Conservation (phyloP, 2,113 vertebrate species). For the Ciconia maguari region DNA sequence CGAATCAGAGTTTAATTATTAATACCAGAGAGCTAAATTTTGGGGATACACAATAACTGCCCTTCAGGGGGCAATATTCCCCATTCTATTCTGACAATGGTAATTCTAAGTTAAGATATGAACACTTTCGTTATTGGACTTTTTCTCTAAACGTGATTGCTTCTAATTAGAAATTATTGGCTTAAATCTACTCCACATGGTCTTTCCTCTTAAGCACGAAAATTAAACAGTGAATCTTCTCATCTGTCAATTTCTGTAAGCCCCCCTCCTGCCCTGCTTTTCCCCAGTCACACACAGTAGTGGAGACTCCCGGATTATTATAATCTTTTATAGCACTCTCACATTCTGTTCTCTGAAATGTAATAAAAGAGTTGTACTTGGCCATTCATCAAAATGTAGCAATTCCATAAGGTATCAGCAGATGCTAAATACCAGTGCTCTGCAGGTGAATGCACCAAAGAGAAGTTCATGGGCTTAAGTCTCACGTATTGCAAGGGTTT, state of each 20-base stretch:
- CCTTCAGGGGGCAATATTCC: neutral
- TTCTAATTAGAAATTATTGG: conserved; percentile 75
- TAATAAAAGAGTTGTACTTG: conserved; percentile 38
- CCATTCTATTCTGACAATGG: neutral
- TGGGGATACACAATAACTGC: neutral
- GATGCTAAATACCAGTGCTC: conserved; percentile 7
- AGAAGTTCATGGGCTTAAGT: neutral
- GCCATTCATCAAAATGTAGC: conserved; percentile 50
- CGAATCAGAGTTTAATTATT: conserved; percentile 23
- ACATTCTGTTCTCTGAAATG: conserved; percentile 35
- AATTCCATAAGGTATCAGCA: neutral
- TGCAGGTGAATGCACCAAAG: neutral
- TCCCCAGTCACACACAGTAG: neutral
- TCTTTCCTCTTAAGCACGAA: conserved; percentile 63
- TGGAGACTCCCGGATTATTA: conserved; percentile 2
- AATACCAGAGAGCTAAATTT: conserved; percentile 7
- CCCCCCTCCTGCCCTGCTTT: rapidly evolving
- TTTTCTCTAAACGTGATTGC: conserved; percentile 59
- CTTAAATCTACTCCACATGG: conserved; percentile 54
- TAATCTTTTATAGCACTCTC: conserved; percentile 40
- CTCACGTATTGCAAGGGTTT: neutral
- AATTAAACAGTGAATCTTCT: conserved; percentile 70
- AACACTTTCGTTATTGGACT: conserved; percentile 45
- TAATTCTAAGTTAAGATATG: conserved; percentile 12
- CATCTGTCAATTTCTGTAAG: conserved; percentile 57